Evolutionary conservation across 1,140 invertebrate species (phyloP), one percentile per base, ranked within the genome.

Genomic region (Scylla paramamosain): DNA sequence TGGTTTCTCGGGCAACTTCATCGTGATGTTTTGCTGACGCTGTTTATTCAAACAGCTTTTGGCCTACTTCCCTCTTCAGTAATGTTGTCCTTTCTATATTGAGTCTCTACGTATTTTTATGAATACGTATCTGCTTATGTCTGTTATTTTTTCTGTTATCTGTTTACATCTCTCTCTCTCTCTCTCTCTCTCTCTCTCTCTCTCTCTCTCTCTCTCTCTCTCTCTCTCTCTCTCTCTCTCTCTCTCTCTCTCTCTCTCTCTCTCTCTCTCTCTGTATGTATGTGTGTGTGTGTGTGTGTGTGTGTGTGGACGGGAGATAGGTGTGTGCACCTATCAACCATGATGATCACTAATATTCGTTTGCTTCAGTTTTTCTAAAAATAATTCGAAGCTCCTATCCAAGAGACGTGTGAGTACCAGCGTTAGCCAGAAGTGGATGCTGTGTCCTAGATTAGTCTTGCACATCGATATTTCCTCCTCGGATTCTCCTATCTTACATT

Each of bases 141-240:
- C 1, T 25, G 28, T 82, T 20, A 25, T 77, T 77, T 10, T 10
- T 77, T 77, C 10, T 77, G 10, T 25, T 77, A 10, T 77, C 59
- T 77, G 10, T 77, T 25, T 77, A 10, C 25, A 10, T 77, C 59
- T 77, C 59, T 77, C 59, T 77, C 59, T 77, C 59, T 77, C 59
- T 77, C 59, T 77, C 59, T 77, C 59, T 77, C 59, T 77, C 59
- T 77, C 59, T 77, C 59, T 77, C 59, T 77, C 59, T 77, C 59
- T 77, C 59, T 77, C 59, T 77, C 59, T 77, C 59, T 77, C 59
- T 77, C 59, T 77, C 59, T 77, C 59, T 25, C 59, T 77, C 25
- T 12, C 10, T 10, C 10, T 25, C 25, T 12, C 59, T 12, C 59
- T 12, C 10, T 77, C 10, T 12, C 59, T 77, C n/a, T n/a, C n/a